phyloP scores from a whole-genome alignment of 2,888 invertebrate species.

The Drosophila emarginata region DNA sequence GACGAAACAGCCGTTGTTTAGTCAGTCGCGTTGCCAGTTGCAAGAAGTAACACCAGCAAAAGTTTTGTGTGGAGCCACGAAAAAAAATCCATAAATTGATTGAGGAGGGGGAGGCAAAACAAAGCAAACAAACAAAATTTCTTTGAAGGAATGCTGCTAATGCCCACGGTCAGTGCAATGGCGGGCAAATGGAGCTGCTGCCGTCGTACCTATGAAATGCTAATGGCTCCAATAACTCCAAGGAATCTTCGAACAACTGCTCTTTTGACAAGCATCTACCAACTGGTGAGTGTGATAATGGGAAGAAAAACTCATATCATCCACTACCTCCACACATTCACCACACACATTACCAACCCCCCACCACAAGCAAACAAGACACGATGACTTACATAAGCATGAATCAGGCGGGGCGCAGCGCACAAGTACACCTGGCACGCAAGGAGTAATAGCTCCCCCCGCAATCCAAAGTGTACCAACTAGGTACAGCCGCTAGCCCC shows the following conservation, averaged over 20 bases:
- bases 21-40: conserved; percentile 36
- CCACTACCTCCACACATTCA: too few species aligned
- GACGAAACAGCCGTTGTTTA: conserved; percentile 64
- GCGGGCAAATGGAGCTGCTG: conserved; percentile 56
- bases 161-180: conserved; percentile 49
- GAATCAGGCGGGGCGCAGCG: conserved; percentile 61
- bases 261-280: conserved; percentile 81
- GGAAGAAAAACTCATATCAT: background rate
- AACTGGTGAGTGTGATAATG: conserved; percentile 77
- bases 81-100: conserved; percentile 71
- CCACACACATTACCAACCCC: background rate
- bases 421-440: conserved; percentile 57
- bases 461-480: conserved; percentile 48
- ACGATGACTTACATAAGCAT: conserved; percentile 14
- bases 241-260: conserved; percentile 81
- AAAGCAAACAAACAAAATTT: conserved; percentile 12
- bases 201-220: conserved; percentile 55
- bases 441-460: conserved; percentile 24
- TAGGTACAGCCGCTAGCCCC: conserved; percentile 58
- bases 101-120: conserved; percentile 18
- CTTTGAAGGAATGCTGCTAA: conserved; percentile 52
- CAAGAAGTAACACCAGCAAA: conserved; percentile 13
- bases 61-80: conserved; percentile 6
- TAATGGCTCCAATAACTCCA: conserved; percentile 79
- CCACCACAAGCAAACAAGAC: background rate